A percentile compares a stretch with the other conserved stretches of the same genome.
Evolutionary conservation across 2,113 vertebrate genomes (phyloP).

Genomic region (Condylura cristata): DNA sequence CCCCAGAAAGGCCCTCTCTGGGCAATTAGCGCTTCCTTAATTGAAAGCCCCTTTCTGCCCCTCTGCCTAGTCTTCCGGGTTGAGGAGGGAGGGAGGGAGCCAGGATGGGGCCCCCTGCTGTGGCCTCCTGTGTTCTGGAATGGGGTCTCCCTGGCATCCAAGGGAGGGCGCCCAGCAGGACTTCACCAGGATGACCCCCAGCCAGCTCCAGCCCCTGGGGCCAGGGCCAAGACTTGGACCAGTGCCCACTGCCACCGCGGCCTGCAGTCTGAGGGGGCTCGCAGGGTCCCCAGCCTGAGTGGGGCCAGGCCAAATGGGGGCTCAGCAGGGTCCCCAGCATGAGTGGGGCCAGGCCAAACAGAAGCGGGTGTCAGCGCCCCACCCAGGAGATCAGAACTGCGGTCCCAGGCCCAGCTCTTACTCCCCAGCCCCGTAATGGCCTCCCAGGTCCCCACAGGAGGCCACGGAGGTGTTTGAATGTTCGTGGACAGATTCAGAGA

Average conservation of each 20-base stretch:
- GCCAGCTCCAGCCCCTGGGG: accelerated
- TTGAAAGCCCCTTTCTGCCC: slow-evolving; percentile 47
- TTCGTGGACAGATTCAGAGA: too few species aligned
- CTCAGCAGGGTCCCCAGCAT: too few species aligned
- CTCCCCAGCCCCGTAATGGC: accelerated
- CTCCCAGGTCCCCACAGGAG: neutral
- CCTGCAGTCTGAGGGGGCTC: too few species aligned
- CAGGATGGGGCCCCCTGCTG: too few species aligned
- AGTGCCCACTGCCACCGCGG: neutral
- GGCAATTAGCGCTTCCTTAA: slow-evolving; percentile 56
- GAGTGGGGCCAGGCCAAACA: too few species aligned
- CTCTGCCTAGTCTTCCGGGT: neutral
- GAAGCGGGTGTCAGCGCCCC: too few species aligned
- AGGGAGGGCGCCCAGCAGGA: neutral
- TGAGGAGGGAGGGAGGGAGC: neutral
- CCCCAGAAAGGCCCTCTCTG: slow-evolving; percentile 42
- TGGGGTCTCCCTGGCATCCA: neutral
- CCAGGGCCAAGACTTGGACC: neutral
- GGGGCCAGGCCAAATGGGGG: too few species aligned
- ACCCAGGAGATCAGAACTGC: neutral
- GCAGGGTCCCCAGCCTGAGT: too few species aligned
- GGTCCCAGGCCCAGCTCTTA: neutral
- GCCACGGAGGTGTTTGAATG: neutral
- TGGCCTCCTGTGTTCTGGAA: too few species aligned
- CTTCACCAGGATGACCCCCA: neutral